Percentiles rank a stretch among this genome's conserved stretches.
Conservation (phyloP, 2,113 vertebrate species). For the Butorides virescens region DNA sequence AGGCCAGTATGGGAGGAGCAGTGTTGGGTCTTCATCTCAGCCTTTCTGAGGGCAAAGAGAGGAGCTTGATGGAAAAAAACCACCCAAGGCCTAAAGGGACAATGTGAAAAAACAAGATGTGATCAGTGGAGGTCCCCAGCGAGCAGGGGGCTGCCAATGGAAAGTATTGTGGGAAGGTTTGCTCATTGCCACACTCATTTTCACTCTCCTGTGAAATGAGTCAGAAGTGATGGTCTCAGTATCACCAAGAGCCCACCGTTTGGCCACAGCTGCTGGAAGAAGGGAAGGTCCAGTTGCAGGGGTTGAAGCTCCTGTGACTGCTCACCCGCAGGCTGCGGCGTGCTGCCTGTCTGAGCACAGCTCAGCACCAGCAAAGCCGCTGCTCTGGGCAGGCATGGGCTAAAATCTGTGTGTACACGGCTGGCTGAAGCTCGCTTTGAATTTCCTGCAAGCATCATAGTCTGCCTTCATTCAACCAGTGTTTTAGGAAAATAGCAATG, state of each 20-base stretch:
- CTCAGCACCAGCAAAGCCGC: background rate
- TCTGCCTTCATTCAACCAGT: background rate
- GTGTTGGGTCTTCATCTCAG: background rate
- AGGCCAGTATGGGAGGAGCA: background rate
- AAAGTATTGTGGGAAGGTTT: rapidly evolving
- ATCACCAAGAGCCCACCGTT: background rate
- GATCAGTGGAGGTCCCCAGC: background rate
- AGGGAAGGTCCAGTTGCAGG: background rate
- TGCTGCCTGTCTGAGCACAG: background rate
- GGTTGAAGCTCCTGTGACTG: background rate
- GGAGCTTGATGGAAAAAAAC: background rate
- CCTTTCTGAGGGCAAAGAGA: background rate
- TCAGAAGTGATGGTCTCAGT: background rate
- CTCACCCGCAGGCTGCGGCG: background rate
- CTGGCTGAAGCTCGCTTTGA: background rate
- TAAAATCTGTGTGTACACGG: background rate
- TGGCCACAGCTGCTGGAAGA: background rate
- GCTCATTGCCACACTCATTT: background rate
- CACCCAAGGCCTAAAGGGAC: background rate
- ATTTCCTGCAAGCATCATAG: background rate
- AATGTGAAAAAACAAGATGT: background rate
- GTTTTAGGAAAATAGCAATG: background rate
- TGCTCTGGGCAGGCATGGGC: background rate
- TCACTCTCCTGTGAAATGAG: background rate
- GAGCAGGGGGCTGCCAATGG: background rate